phyloP scores from a whole-genome alignment of 2,888 invertebrate species.

The Pilophorus perplexus region DNA sequence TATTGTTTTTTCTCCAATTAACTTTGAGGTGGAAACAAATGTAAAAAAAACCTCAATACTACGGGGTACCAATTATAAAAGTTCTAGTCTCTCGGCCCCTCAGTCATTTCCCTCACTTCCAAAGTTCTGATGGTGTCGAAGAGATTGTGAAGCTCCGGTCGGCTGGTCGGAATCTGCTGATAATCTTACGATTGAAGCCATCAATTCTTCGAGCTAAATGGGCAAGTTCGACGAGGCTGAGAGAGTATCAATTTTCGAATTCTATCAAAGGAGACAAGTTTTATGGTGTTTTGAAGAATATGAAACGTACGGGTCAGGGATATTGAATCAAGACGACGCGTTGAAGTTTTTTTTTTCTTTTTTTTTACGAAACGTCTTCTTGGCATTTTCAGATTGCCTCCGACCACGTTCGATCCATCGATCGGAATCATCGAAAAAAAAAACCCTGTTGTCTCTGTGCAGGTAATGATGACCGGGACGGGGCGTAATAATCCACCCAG shows the following conservation, averaged over 20 bases:
- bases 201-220: too few species aligned
- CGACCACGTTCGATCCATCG: neutral
- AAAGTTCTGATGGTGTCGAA: neutral
- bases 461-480: neutral
- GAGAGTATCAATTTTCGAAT: too few species aligned
- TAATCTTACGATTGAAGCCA: too few species aligned
- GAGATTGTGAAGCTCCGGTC: neutral
- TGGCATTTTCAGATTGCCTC: neutral
- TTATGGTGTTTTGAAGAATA: too few species aligned
- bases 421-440: neutral
- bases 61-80: conserved; percentile 27
- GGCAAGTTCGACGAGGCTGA: too few species aligned
- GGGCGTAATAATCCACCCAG: neutral
- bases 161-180: too few species aligned
- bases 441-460: neutral
- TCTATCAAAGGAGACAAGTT: too few species aligned
- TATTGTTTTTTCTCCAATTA: conserved; percentile 37
- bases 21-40: conserved; percentile 30
- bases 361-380: too few species aligned
- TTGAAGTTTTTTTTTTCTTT: too few species aligned
- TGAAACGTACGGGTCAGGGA: too few species aligned
- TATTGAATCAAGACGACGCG: too few species aligned
- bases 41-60: conserved; percentile 23
- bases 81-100: conserved; percentile 19
- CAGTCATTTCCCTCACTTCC: neutral